Conservation (phyloP, 2,888 invertebrate species). For the Chloroclystis v-ata region DNA sequence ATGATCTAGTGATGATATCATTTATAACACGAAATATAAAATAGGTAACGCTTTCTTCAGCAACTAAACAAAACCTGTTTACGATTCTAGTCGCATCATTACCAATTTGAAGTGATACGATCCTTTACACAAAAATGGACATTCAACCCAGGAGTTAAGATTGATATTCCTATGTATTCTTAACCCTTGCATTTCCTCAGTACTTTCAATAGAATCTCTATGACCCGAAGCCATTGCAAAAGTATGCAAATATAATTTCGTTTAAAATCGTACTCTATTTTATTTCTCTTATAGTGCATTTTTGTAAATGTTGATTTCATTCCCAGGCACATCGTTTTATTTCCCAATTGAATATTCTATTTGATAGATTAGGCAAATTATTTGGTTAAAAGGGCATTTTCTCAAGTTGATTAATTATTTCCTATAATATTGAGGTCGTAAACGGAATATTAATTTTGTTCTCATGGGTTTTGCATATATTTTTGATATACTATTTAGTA, state of each 20-base stretch:
- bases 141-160: too few species aligned
- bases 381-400: constrained; percentile 31
- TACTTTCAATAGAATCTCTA: constrained; percentile 38
- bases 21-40: constrained; percentile 47
- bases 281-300: constrained; percentile 11
- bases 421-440: constrained; percentile 41
- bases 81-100: constrained; percentile 68
- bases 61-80: constrained; percentile 73
- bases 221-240: constrained; percentile 53
- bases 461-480: constrained; percentile 43
- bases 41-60: constrained; percentile 53
- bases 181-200: constrained; percentile 33
- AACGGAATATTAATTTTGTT: constrained; percentile 38
- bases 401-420: constrained; percentile 56
- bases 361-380: constrained; percentile 62
- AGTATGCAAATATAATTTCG: constrained; percentile 54
- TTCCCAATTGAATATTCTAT: constrained; percentile 8
- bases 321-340: too few species aligned
- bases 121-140: too few species aligned
- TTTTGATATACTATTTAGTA: too few species aligned
- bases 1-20: constrained; percentile 49
- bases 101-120: constrained; percentile 31
- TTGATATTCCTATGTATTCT: constrained; percentile 24
- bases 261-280: constrained; percentile 20
- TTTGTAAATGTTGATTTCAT: neutral